A percentile compares a stretch with the other conserved stretches of the same genome.
phyloP scores from a whole-genome alignment of 1,140 invertebrate genomes.

The Drosophila melanica region DNA sequence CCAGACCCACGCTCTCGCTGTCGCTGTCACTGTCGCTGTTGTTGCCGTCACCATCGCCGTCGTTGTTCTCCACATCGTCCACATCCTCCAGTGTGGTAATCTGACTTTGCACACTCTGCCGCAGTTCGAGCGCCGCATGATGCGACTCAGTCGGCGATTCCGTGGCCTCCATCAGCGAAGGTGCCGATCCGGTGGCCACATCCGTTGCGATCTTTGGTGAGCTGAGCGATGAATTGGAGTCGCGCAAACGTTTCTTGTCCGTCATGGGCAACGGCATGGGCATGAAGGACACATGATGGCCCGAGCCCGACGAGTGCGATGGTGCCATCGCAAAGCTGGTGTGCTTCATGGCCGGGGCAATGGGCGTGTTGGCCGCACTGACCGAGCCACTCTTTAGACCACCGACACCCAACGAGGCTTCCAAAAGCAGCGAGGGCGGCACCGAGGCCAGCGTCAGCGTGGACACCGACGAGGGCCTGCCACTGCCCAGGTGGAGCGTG shows the following conservation, averaged over 20 bases:
- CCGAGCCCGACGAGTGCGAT: slow-evolving; percentile 50
- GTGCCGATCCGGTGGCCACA: slow-evolving; percentile 60
- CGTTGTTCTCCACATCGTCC: slow-evolving; percentile 56
- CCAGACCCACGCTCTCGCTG: slow-evolving; percentile 63
- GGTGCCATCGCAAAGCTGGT: slow-evolving; percentile 54
- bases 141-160: slow-evolving; percentile 16
- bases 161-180: slow-evolving; percentile 57
- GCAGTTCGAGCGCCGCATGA: slow-evolving; percentile 67
- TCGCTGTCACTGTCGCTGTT: slow-evolving; percentile 53
- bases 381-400: slow-evolving; percentile 40
- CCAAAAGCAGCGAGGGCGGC: slow-evolving; percentile 56
- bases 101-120: slow-evolving; percentile 75
- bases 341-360: slow-evolving; percentile 59
- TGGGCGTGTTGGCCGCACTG: slow-evolving; percentile 67
- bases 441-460: slow-evolving; percentile 70
- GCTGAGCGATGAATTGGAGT: slow-evolving; percentile 57
- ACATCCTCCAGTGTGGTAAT: slow-evolving; percentile 79
- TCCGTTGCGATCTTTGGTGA: slow-evolving; percentile 42
- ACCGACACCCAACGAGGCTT: slow-evolving; percentile 18
- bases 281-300: slow-evolving; percentile 73
- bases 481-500: slow-evolving; percentile 54
- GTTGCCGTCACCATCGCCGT: slow-evolving; percentile 36
- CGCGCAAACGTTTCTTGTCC: slow-evolving; percentile 59
- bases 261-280: slow-evolving; percentile 50
- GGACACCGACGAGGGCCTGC: slow-evolving; percentile 61